phyloP scores from a whole-genome alignment of 2,797 vertebrate species.

The Oreochromis mossambicus region DNA sequence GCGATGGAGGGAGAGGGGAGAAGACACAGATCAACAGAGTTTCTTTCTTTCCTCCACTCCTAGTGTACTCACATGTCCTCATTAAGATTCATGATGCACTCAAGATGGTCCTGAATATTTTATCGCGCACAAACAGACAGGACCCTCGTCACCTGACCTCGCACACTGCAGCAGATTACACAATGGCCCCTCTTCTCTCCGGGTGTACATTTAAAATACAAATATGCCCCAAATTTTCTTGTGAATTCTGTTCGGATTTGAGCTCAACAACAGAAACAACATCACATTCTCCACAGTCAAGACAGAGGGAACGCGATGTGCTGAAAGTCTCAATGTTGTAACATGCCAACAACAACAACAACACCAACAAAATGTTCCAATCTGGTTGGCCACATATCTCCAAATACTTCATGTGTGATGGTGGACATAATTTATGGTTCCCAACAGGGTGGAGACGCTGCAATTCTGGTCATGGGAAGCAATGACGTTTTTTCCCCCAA shows the following conservation, averaged over 20 bases:
- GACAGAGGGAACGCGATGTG: neutral
- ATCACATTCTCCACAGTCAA: neutral
- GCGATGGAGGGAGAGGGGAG: neutral
- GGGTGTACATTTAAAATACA: neutral
- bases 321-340: neutral
- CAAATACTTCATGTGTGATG: neutral
- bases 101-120: slow-evolving; percentile 27
- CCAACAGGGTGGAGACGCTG: neutral
- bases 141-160: slow-evolving; percentile 37
- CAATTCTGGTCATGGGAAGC: neutral
- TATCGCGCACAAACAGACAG: neutral
- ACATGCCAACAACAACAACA: neutral
- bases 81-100: slow-evolving; percentile 61
- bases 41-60: slow-evolving; percentile 13
- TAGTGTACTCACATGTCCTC: slow-evolving; percentile 19
- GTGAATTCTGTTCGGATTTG: neutral
- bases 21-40: neutral
- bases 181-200: slow-evolving; percentile 20
- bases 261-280: neutral
- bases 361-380: neutral
- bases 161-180: slow-evolving; percentile 51
- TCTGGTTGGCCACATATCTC: neutral
- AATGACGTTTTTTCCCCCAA: neutral
- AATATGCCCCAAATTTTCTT: neutral
- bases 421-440: neutral